These are phyloP conservation scores for Ploceus nigricollis DNA, from an alignment of 2,113 vertebrate genomes.

Conservation along the genomic window DNA sequence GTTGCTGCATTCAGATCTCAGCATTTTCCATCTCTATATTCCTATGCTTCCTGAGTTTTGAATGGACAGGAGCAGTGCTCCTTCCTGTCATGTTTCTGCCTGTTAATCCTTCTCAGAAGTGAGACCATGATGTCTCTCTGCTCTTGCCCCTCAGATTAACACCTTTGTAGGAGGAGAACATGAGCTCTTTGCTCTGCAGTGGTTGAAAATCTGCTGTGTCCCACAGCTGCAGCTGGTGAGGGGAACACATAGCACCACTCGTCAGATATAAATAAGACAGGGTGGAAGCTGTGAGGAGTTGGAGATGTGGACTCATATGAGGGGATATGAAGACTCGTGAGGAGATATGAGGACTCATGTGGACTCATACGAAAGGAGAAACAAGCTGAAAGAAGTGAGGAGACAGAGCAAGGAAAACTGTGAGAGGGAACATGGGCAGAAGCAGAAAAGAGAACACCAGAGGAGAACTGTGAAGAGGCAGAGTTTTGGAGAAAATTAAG, in stretches of 20 bases:
- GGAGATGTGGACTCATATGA: not conserved
- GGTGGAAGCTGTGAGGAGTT: not conserved
- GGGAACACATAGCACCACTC: not conserved
- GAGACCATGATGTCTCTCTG: not conserved
- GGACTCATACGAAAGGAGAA: not conserved
- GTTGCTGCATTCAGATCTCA: not conserved
- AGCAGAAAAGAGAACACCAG: not conserved
- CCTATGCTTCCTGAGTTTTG: not conserved
- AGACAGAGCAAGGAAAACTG: not conserved
- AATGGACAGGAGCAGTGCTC: not conserved
- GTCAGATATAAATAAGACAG: not conserved
- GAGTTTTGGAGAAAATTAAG: not conserved
- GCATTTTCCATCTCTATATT: not conserved
- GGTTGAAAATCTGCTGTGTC: not conserved
- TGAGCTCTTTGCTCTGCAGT: not conserved
- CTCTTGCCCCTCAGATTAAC: not conserved
- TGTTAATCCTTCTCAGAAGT: not conserved
- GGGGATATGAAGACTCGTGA: not conserved
- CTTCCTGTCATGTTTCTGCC: not conserved
- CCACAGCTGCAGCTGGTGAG: not conserved
- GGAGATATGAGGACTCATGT: not conserved
- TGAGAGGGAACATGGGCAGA: fast-evolving
- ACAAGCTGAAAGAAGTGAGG: not conserved
- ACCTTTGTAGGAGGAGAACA: not conserved
- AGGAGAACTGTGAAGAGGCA: not conserved